phyloP scores from a whole-genome alignment of 2,113 vertebrate species.

The Pristiophorus japonicus region DNA sequence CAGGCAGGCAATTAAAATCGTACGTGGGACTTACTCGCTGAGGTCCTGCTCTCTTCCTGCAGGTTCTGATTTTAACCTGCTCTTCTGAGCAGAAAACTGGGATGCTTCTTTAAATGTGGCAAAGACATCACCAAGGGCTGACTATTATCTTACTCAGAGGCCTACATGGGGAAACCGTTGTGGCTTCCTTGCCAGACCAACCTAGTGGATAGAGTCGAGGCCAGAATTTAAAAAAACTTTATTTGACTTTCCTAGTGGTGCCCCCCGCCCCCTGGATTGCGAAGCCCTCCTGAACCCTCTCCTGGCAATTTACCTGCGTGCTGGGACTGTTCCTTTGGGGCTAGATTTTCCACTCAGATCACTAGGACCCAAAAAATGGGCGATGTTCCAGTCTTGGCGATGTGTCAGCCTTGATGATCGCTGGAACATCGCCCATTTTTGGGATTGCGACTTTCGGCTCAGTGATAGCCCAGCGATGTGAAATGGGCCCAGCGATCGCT shows the following conservation, averaged over 20 bases:
- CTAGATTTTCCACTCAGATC: too few relatives aligned
- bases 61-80: slow-evolving; percentile 12
- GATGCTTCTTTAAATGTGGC: background rate
- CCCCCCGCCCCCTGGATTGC: background rate
- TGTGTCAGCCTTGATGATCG: too few relatives aligned
- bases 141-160: background rate
- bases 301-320: background rate
- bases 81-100: background rate
- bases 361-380: too few relatives aligned
- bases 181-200: background rate
- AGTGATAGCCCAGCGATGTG: too few relatives aligned
- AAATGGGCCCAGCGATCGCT: too few relatives aligned
- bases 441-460: too few relatives aligned
- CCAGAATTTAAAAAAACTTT: background rate
- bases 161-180: background rate
- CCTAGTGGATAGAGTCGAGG: background rate
- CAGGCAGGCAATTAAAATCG: background rate
- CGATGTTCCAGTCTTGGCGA: too few relatives aligned
- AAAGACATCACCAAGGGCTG: background rate
- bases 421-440: too few relatives aligned
- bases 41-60: background rate
- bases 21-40: background rate
- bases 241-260: background rate
- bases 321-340: background rate
- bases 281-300: background rate